Evolutionary conservation across 2,888 invertebrate species (phyloP), one percentile per base, ranked within the genome.

Genomic region (Xanthia icteritia): DNA sequence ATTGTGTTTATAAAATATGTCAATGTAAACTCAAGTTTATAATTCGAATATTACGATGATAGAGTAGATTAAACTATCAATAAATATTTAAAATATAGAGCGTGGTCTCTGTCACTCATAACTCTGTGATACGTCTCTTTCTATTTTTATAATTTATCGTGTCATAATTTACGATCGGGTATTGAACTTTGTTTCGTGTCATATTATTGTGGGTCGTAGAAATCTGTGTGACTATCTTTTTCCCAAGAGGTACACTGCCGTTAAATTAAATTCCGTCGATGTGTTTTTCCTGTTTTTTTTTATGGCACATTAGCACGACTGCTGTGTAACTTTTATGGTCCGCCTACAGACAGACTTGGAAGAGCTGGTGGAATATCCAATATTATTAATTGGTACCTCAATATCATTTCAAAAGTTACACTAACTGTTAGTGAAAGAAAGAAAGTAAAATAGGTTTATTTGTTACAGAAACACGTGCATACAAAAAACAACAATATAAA

Each of bases 211-310:
- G 15, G 6, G 11, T 60, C 27, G 42, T 48, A 23, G n/a, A 42
- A 75, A 67, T 51, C 20, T 6, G 15, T 31, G 45, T 60, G 64
- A 36, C 36, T 45, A 23, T 42, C 5, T 60, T 64, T 51, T 58
- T 31, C 58, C 58, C n/a, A 36, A 64, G 17, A 9, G 73, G 23
- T 15, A 42, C 0, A 54, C 15, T 3, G 48, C 11, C 23, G 15
- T 64, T 73, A 81, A 64, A 77, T 77, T 81, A 81, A 73, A 64
- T 78, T 81, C 13, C 9, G 13, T 51, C 51, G 56, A 45, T 51
- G 23, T 42, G 20, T 74, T 58, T 58, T 58, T 23, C 81, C 48
- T 51, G n/a, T 39, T 64, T 66, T 39, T 64, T 66, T 76, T 78
- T 36, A 80, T 36, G n/a, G 48, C 39, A 45, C 17, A 15, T 42